Conservation (phyloP, 2,797 vertebrate species). For the Bucorvus abyssinicus region DNA sequence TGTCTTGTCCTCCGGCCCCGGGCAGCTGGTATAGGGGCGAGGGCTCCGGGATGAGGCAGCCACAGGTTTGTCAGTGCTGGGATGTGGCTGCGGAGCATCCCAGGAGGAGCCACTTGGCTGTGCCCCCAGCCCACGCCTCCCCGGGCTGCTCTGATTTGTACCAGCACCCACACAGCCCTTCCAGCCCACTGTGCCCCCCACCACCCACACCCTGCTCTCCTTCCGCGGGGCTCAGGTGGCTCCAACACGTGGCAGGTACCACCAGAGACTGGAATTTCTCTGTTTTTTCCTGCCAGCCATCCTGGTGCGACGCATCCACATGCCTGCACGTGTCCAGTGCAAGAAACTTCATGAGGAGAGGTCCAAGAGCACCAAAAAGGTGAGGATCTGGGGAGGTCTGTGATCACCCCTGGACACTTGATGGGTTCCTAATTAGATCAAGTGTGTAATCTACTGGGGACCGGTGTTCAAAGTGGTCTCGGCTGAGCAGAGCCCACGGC, state of each 20-base stretch:
- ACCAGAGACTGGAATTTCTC: neutral
- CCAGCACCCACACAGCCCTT: neutral
- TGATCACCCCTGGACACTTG: neutral
- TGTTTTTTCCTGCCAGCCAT: neutral
- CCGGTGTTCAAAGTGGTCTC: neutral
- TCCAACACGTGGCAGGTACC: accelerated
- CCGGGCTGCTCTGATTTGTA: neutral
- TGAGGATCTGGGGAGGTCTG: neutral
- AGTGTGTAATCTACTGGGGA: neutral
- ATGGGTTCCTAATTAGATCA: neutral
- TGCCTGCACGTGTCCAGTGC: neutral
- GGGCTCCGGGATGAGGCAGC: neutral
- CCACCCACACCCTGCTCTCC: accelerated
- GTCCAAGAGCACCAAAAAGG: neutral
- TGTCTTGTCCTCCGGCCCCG: neutral
- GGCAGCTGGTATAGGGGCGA: neutral
- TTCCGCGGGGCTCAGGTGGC: accelerated
- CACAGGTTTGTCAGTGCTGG: accelerated
- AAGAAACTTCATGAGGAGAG: neutral
- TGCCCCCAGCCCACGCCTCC: neutral
- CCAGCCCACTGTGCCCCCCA: neutral
- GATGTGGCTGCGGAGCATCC: neutral
- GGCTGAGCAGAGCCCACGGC: neutral
- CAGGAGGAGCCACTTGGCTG: neutral
- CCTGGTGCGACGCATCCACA: neutral